These are phyloP conservation scores for Drosophila cardini DNA, from an alignment of 1,140 invertebrate genomes.

Conservation along the genomic window DNA sequence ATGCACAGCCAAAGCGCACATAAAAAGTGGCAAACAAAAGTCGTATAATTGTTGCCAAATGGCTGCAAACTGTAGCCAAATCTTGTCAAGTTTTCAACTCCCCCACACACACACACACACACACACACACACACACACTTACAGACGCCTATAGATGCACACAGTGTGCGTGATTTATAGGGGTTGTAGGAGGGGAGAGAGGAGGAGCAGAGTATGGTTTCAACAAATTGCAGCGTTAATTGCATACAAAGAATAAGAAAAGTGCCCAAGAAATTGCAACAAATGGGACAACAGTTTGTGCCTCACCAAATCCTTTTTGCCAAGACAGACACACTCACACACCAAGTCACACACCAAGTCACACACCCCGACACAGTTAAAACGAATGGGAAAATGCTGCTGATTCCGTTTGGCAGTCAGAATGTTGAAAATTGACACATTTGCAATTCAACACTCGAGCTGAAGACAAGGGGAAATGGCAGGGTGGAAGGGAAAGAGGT, in stretches of 20 bases:
- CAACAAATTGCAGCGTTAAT: constrained; percentile 79
- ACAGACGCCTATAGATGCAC: too few relatives aligned
- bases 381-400: constrained; percentile 7
- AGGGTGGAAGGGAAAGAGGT: neutral
- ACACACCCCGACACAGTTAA: neutral
- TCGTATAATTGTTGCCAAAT: constrained; percentile 69
- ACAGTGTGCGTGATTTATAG: constrained; percentile 35
- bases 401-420: constrained; percentile 54
- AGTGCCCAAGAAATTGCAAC: constrained; percentile 79
- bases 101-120: neutral
- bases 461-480: constrained; percentile 18
- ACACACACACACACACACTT: neutral
- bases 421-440: constrained; percentile 83
- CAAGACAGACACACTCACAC: constrained; percentile 2
- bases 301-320: constrained; percentile 4
- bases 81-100: constrained; percentile 39
- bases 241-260: constrained; percentile 79
- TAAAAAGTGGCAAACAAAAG: constrained; percentile 52
- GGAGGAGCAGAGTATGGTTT: constrained; percentile 8
- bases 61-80: constrained; percentile 46
- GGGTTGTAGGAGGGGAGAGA: neutral
- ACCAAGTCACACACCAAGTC: neutral
- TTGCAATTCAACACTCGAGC: constrained; percentile 80
- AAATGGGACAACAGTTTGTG: constrained; percentile 59
- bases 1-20: constrained; percentile 7